Base-by-base conservation (phyloP, 2,113 vertebrate species). In the Anhinga rufa region DNA sequence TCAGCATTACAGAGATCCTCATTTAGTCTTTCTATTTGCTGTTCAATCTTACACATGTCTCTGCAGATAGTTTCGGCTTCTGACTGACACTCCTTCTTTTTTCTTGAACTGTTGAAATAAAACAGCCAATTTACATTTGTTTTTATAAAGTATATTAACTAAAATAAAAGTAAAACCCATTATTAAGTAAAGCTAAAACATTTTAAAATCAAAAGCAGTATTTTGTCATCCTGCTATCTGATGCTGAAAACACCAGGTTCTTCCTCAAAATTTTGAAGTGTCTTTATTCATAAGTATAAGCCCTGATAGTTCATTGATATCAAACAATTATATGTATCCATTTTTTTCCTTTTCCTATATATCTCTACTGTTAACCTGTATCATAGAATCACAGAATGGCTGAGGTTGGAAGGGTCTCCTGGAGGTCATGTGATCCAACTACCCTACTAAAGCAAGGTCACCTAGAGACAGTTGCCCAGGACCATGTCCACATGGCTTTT, bases 11-110 rank as follows among this genome's bases (percentile, higher is more conserved):
- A 97, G 82, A 98, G 75, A 65, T 98, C 97, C 52, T 95, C 97
- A 90, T 97, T 97, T 64, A 98, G 91, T 49, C 96, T 86, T 96
- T 96, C 97, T 95, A 97, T 94, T 88, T 97, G 94, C 20, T 97
- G 88, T 57, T 98, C 98, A 90, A 98, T 97, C 94, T 97, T 90
- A 82, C 19, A 40, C 55, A 98, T 97, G 90, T 87, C 85, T 96
- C 97, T 96, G 46, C 95, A 36, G 89, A 98, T 97, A 64, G 31
- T 32, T 38, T 96, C n/a, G 2, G 98, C 77, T 94, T 97, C 96
- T 26, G 60, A 17, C 36, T 97, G 86, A 64, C 92, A 49, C 0
- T 16, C 24, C 34, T 46, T 10, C 94, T 92, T 97, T 77, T 54
- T 92, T 70, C 6, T 96, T 90, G 96, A 34, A 76, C 97, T 98